Evolutionary conservation across 2,113 vertebrate species (phyloP), one percentile per base, ranked within the genome.

Genomic region (Xiphophorus couchianus): DNA sequence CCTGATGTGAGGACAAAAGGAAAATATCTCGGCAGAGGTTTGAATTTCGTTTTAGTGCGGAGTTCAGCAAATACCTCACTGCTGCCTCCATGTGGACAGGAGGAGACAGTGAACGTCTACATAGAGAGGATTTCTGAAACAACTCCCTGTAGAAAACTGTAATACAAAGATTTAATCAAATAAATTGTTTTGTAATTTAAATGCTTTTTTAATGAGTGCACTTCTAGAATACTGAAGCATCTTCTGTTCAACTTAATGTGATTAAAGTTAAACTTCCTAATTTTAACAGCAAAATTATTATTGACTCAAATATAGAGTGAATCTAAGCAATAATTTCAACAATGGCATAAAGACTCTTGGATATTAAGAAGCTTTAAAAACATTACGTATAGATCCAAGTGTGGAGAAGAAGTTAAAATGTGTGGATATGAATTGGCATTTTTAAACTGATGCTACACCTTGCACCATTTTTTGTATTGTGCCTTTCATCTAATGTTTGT

Each of bases 11-110:
- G 25, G 51, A n/a, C 7, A 4, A 3, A 14, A 33, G 0, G n/a
- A 10, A 2, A 11, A 0, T 0, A 3, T 0, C 14, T 11, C 51
- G 66, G 31, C 0, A 37, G 0, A 31, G 61, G 64, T 84, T 91
- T 82, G 72, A 89, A 62, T 89, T 86, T 85, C 77, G 51, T 81
- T 79, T 48, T 3, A 33, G 33, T 61, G 28, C 2, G 13, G 2
- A 0, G 30, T 62, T 72, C 14, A 0, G 0, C 14, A 8, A 76
- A 25, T 29, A 9, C n/a, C 33, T 69, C 44, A 4, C 0, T 44
- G 66, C 62, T 39, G 88, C 84, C 85, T 74, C 81, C 74, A 4
- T 0, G 0, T 3, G 88, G 62, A 5, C 66, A 25, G 67, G 80
- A 64, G 35, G 27, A 9, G 9, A n/a, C 5, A 62, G n/a, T 25